phyloP scores from a whole-genome alignment of 2,797 vertebrate genomes.

The Cossypha heuglini region DNA sequence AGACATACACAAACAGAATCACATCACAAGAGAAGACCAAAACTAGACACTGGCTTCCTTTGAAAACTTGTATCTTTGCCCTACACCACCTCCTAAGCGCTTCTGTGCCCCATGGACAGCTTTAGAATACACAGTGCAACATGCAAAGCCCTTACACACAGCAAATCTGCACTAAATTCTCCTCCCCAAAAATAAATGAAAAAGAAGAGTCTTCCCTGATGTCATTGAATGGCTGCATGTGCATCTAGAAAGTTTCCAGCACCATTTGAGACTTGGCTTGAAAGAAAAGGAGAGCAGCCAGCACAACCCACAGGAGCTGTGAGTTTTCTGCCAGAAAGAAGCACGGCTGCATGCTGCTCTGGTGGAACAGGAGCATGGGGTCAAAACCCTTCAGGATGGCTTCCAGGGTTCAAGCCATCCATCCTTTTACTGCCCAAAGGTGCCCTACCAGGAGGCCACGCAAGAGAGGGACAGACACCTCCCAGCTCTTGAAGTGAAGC shows the following conservation, averaged over 20 bases:
- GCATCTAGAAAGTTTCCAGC: neutral
- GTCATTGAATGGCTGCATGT: neutral
- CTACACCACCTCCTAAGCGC: neutral
- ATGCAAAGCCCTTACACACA: neutral
- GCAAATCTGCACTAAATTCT: neutral
- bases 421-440: neutral
- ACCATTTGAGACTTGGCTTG: rapidly evolving
- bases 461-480: neutral
- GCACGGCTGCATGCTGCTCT: neutral
- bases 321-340: neutral
- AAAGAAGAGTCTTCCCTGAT: neutral
- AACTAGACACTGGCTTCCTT: neutral
- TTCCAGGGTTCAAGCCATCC: neutral
- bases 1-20: neutral
- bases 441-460: neutral
- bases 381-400: neutral
- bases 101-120: rapidly evolving
- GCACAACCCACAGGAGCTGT: neutral
- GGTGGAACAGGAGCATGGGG: neutral
- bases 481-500: neutral
- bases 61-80: neutral
- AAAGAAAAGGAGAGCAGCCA: neutral
- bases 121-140: neutral
- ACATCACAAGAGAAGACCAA: neutral
- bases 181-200: neutral